A percentile compares a stretch with the other conserved stretches of the same genome.
These are phyloP conservation scores for Cerastis leucographa DNA, from an alignment of 2,888 invertebrate species.

Conservation along the genomic window DNA sequence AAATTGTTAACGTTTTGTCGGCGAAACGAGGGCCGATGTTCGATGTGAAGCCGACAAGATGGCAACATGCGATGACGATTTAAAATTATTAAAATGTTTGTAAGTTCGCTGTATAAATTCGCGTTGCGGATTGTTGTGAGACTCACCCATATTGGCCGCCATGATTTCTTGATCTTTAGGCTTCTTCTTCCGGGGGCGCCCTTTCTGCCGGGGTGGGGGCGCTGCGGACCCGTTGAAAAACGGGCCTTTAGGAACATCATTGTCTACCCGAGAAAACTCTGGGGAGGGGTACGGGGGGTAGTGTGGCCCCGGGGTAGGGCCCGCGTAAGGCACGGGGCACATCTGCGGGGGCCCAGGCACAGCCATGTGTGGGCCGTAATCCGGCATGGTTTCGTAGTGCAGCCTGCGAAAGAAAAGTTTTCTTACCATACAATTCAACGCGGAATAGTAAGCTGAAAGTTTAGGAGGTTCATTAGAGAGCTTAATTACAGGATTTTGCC, in stretches of 20 bases:
- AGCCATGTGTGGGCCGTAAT: slow-evolving; percentile 89
- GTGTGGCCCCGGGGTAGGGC: slow-evolving; percentile 85
- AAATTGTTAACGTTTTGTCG: slow-evolving; percentile 89
- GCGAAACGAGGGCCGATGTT: slow-evolving; percentile 79
- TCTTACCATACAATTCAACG: neutral
- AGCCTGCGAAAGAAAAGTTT: slow-evolving; percentile 76
- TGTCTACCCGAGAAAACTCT: slow-evolving; percentile 89
- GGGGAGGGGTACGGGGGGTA: slow-evolving; percentile 91
- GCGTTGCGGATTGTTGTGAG: slow-evolving; percentile 53
- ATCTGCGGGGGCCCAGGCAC: slow-evolving; percentile 91
- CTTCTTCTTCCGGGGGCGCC: slow-evolving; percentile 97
- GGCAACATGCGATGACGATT: slow-evolving; percentile 69
- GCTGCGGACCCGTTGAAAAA: slow-evolving; percentile 91
- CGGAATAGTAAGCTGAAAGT: slow-evolving; percentile 3
- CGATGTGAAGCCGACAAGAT: slow-evolving; percentile 75
- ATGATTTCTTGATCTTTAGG: slow-evolving; percentile 97
- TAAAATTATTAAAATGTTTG: slow-evolving; percentile 57
- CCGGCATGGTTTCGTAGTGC: slow-evolving; percentile 90
- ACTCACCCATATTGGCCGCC: slow-evolving; percentile 96
- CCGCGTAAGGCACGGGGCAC: slow-evolving; percentile 90
- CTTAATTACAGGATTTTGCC: neutral
- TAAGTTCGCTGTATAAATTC: slow-evolving; percentile 68
- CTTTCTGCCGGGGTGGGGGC: slow-evolving; percentile 96
- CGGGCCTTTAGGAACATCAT: slow-evolving; percentile 88
- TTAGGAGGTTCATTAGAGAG: neutral